A percentile compares a stretch with the other conserved stretches of the same genome.
Conservation (phyloP, 2,888 invertebrate species). For the Rhamphomyia laevipes region DNA sequence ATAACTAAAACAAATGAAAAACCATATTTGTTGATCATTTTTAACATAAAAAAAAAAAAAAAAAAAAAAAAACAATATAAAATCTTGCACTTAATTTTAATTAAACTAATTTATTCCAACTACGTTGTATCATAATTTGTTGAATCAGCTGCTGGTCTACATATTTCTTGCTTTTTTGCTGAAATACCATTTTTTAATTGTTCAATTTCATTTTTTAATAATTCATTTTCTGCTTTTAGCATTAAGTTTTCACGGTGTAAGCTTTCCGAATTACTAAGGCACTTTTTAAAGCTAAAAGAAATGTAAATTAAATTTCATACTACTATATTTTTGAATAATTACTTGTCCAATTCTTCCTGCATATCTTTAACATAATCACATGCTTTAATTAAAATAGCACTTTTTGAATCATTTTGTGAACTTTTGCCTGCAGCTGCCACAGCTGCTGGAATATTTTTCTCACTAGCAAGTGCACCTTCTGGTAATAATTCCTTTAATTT, state of each 20-base stretch:
- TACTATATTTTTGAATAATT: constrained; percentile 8
- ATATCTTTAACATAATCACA: constrained; percentile 88
- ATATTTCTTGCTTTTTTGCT: not conserved
- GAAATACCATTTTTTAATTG: constrained; percentile 20
- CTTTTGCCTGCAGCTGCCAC: constrained; percentile 5
- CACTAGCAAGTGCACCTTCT: constrained; percentile 24
- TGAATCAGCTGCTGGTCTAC: too few species aligned
- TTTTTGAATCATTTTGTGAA: constrained; percentile 62
- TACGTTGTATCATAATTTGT: not conserved
- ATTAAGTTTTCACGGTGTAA: constrained; percentile 6
- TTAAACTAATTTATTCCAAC: too few species aligned
- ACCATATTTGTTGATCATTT: too few species aligned
- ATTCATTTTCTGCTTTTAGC: constrained; percentile 23
- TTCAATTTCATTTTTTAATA: constrained; percentile 24
- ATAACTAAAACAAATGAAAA: too few species aligned
- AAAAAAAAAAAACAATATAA: too few species aligned
- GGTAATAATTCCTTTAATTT: constrained; percentile 86
- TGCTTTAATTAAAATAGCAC: constrained; percentile 88
- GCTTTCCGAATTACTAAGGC: constrained; percentile 19
- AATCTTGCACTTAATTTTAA: too few species aligned
- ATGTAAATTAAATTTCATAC: not conserved
- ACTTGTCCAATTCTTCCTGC: constrained; percentile 62
- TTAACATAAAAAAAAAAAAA: too few species aligned
- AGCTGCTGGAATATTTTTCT: constrained; percentile 4
- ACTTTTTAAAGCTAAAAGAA: constrained; percentile 27